These are phyloP conservation scores for Mercenaria mercenaria DNA, from an alignment of 1,140 invertebrate genomes.

Conservation along the genomic window DNA sequence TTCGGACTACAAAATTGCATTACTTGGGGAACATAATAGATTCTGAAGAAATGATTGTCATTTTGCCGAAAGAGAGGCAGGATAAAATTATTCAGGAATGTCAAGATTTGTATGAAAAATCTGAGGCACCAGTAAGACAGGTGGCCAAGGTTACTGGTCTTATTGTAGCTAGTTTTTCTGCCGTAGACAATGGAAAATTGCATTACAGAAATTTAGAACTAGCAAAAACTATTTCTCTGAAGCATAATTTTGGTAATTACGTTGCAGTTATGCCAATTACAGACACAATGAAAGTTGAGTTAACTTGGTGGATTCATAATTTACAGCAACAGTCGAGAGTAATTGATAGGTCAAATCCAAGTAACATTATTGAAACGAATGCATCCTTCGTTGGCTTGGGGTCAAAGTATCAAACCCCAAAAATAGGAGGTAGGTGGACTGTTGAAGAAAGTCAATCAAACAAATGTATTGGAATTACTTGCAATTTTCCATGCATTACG, in stretches of 20 bases:
- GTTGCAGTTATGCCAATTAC: slow-evolving; percentile 27
- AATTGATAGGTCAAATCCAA: not conserved
- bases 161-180: slow-evolving; percentile 43
- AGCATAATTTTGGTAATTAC: slow-evolving; percentile 38
- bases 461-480: slow-evolving; percentile 60
- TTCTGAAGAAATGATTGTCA: too few relatives aligned
- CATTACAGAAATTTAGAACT: slow-evolving; percentile 61
- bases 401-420: not conserved
- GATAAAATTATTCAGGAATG: slow-evolving; percentile 32
- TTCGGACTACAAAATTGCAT: too few relatives aligned
- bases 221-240: slow-evolving; percentile 22
- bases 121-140: not conserved
- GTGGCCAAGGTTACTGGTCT: slow-evolving; percentile 30
- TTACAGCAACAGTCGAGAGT: slow-evolving; percentile 1
- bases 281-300: slow-evolving; percentile 29
- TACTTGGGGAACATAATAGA: too few relatives aligned
- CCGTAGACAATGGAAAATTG: slow-evolving; percentile 56
- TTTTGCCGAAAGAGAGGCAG: slow-evolving; percentile 23
- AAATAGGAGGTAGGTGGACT: slow-evolving; percentile 24
- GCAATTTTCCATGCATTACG: not conserved
- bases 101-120: not conserved
- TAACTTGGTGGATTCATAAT: slow-evolving; percentile 54
- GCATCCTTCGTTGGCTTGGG: slow-evolving; percentile 50
- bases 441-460: slow-evolving; percentile 24
- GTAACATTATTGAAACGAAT: slow-evolving; percentile 29